A percentile compares a stretch with the other conserved stretches of the same genome.
These are phyloP conservation scores for Cryptus viduatorius DNA, from an alignment of 2,888 invertebrate species.

Conservation along the genomic window DNA sequence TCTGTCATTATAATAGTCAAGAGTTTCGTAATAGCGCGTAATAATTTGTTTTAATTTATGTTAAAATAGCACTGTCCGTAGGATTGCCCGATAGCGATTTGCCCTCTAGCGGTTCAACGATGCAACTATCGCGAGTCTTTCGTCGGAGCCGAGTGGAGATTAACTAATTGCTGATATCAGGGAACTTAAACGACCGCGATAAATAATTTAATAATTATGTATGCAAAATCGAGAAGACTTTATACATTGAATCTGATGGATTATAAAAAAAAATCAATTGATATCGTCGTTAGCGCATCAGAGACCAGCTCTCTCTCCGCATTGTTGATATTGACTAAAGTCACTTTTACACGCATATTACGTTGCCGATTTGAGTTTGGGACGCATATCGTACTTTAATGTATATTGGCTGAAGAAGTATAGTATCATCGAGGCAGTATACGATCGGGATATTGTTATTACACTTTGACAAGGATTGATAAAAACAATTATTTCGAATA, in stretches of 20 bases:
- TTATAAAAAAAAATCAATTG: not conserved
- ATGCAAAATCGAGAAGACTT: slow-evolving; percentile 18
- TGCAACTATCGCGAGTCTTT: not conserved
- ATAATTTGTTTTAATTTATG: slow-evolving; percentile 22
- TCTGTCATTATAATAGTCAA: slow-evolving; percentile 24
- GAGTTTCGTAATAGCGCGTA: not conserved
- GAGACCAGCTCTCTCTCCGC: slow-evolving; percentile 59
- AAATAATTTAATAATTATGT: not conserved
- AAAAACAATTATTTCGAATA: slow-evolving; percentile 59
- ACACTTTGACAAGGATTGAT: slow-evolving; percentile 53
- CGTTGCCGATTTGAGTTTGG: slow-evolving; percentile 42
- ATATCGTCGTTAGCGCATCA: slow-evolving; percentile 33
- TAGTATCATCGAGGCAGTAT: slow-evolving; percentile 63
- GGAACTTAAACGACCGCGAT: not conserved
- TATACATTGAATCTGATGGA: not conserved
- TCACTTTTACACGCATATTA: slow-evolving; percentile 14
- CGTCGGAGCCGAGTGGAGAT: not conserved
- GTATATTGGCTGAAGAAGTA: slow-evolving; percentile 58
- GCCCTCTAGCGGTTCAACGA: not conserved
- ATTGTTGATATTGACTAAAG: slow-evolving; percentile 21
- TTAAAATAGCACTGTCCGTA: not conserved
- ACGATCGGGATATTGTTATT: slow-evolving; percentile 59
- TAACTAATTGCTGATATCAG: not conserved
- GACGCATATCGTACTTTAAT: slow-evolving; percentile 44
- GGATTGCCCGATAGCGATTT: not conserved